phyloP scores from a whole-genome alignment of 1,140 invertebrate species.

The Drosophila yakuba region DNA sequence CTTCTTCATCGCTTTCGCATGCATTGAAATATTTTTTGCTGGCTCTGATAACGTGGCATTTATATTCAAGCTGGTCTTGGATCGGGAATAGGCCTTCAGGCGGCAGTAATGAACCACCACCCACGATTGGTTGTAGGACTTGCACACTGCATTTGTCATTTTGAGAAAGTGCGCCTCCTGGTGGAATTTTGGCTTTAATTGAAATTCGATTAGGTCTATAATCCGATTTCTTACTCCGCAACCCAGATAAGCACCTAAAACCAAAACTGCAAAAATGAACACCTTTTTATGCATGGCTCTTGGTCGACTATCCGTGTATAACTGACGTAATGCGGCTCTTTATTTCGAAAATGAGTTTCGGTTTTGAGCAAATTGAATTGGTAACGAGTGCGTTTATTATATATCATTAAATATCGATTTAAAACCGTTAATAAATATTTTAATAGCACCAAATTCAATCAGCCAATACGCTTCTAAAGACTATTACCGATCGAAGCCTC shows the following conservation, averaged over 20 bases:
- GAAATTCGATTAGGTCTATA: neutral
- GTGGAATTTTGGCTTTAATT: neutral
- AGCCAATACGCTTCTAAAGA: no score
- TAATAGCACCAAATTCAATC: no score
- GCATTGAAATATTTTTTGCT: conserved; percentile 6
- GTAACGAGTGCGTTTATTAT: no score
- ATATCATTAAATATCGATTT: no score
- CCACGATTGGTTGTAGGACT: conserved; percentile 47
- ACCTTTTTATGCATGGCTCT: neutral
- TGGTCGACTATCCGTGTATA: no score
- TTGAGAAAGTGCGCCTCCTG: conserved; percentile 18
- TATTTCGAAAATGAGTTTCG: no score
- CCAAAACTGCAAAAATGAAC: neutral
- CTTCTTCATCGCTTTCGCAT: conserved; percentile 24
- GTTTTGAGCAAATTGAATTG: no score
- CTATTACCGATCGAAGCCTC: no score
- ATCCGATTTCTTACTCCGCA: neutral
- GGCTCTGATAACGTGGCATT: conserved; percentile 15
- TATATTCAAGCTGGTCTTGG: conserved; percentile 44
- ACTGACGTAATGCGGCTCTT: no score
- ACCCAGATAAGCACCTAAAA: neutral
- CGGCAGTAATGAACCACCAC: conserved; percentile 31
- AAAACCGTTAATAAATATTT: no score
- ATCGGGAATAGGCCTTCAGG: conserved; percentile 28
- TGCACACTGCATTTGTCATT: conserved; percentile 43